phyloP scores from a whole-genome alignment of 1,140 invertebrate species.

The Oryctes rhinoceros region DNA sequence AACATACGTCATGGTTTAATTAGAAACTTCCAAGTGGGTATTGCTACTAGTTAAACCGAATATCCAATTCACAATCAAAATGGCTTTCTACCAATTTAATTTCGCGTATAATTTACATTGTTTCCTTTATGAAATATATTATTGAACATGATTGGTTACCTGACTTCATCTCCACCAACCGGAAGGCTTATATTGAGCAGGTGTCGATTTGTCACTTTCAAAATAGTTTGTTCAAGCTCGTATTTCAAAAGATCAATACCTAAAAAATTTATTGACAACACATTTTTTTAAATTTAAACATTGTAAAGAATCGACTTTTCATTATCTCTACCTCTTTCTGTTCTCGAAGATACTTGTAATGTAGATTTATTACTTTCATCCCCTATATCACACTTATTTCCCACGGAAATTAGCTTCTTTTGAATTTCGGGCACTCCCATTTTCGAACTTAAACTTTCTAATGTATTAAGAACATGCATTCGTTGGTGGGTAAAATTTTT shows the following conservation, averaged over 20 bases:
- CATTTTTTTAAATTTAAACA: constrained; percentile 13
- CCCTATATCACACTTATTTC: constrained; percentile 81
- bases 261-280: constrained; percentile 52
- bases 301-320: too few species aligned
- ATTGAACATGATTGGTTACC: constrained; percentile 42
- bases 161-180: constrained; percentile 67
- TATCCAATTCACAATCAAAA: too few species aligned
- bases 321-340: constrained; percentile 60
- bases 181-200: constrained; percentile 68
- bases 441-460: constrained; percentile 67
- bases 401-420: constrained; percentile 77
- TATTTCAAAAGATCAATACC: constrained; percentile 67
- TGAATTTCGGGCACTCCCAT: constrained; percentile 63
- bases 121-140: too few species aligned
- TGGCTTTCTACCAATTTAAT: too few species aligned
- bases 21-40: too few species aligned
- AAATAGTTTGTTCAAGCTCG: constrained; percentile 67
- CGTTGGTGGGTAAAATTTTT: constrained; percentile 76
- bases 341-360: constrained; percentile 65
- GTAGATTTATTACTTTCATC: constrained; percentile 51
- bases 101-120: too few species aligned
- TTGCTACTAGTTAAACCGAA: too few species aligned
- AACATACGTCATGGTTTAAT: too few species aligned
- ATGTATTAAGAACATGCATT: constrained; percentile 74
- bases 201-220: constrained; percentile 65